Base-by-base conservation (phyloP, 2,113 vertebrate species). In the Psilopogon haemacephalus region DNA sequence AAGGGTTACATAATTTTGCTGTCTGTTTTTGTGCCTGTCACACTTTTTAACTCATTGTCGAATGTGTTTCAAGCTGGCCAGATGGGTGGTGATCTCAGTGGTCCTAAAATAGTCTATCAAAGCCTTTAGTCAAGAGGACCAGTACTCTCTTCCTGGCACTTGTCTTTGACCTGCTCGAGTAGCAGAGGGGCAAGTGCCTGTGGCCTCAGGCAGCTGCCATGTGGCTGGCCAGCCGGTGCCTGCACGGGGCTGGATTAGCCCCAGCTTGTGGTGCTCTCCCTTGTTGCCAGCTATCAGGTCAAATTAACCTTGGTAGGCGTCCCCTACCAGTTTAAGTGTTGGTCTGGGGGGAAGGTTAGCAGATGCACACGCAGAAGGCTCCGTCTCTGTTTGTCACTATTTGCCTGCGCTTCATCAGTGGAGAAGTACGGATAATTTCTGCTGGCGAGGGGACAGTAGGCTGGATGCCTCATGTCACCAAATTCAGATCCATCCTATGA, bases 81-180 rank as follows among this genome's bases (percentile, higher is more conserved):
- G 95, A 91, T 96, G 95, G 95, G 92, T 91, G 72, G 76, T 95
- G 90, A 96, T 95, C 95, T 95, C 88, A 95, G 60, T 77, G 76
- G 42, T 94, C 42, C 72, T 84, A 88, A 96, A 96, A 95, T 94
- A 96, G 65, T 74, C 64, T 70, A 5, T 35, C 0, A 0, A 68
- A 83, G 86, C 65, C 78, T 86, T 83, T 73, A 88, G 85, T 83
- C 76, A 64, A 19, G 80, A 71, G 52, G 79, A 83, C 79, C 85
- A 42, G 1, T 86, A 75, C 64, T 91, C 56, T 64, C 42, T 91
- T 88, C 46, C 83, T 5, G 2, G 68, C 17, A 5, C 65, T 92
- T 40, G 65, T 87, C 91, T 89, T 16, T 90, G 92, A 67, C 92
- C 82, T 3, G 0, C 82, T 60, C 2, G 0, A 59, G 58, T 10